Conservation (phyloP, 30 jellyfish, hydroid and myxozoan species). For the Aurelia sp. region DNA sequence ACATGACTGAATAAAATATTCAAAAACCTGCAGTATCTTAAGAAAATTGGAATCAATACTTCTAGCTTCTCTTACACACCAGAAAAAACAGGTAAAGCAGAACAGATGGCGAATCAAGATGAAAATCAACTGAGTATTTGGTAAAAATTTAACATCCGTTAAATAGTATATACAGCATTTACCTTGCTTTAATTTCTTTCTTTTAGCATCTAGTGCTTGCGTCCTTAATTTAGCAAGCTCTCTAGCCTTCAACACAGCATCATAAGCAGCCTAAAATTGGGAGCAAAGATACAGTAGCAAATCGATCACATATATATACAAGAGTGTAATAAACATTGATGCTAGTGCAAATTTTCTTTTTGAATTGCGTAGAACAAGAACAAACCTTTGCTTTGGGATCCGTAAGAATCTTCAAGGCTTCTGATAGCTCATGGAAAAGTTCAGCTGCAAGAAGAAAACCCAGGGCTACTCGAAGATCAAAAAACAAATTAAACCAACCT, state of each 20-base stretch:
- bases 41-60: no score
- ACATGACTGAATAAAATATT: no score
- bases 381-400: constrained; percentile 92
- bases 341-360: no score
- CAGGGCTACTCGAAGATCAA: no score
- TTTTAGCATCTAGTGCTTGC: constrained; percentile 91
- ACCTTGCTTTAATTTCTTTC: constrained; percentile 96
- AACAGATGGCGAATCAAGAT: neutral
- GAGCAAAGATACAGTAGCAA: neutral
- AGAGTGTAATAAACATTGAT: neutral
- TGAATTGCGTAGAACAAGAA: no score
- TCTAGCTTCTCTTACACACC: neutral
- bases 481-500: no score
- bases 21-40: no score
- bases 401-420: constrained; percentile 87
- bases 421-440: constrained; percentile 82
- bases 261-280: constrained; percentile 84
- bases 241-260: constrained; percentile 90
- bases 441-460: constrained; percentile 58
- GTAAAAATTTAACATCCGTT: neutral
- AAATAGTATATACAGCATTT: neutral
- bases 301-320: neutral
- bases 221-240: constrained; percentile 92
- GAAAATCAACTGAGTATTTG: neutral
- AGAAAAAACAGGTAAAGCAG: neutral